These are phyloP conservation scores for Triplophysa tibetana DNA, from an alignment of 2,113 vertebrate species.

Conservation along the genomic window DNA sequence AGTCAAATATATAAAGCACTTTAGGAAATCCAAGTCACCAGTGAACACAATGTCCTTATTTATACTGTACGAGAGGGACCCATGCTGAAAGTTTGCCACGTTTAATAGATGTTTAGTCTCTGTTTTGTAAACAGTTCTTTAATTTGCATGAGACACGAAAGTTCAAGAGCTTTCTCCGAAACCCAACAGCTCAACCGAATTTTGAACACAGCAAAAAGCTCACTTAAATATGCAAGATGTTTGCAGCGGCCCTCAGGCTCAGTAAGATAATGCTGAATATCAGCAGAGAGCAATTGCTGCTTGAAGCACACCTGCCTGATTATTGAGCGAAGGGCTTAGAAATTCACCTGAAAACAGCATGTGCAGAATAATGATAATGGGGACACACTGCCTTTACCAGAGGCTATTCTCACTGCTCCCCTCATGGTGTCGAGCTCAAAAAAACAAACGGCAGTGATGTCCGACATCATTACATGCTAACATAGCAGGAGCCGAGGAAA, in stretches of 20 bases:
- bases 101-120: background rate
- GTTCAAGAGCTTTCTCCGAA: background rate
- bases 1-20: background rate
- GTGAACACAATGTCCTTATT: background rate
- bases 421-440: conserved; percentile 11
- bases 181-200: background rate
- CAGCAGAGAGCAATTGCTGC: conserved; percentile 30
- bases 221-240: conserved; percentile 27
- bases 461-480: conserved; percentile 25
- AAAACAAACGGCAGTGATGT: background rate
- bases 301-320: conserved; percentile 35
- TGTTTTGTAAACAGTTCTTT: background rate
- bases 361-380: conserved; percentile 24
- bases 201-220: background rate
- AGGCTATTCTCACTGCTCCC: background rate
- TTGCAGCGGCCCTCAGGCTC: background rate
- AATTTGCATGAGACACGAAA: background rate
- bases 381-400: conserved; percentile 26
- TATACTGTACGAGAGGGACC: background rate
- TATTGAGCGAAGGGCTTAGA: conserved; percentile 25
- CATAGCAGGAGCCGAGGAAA: background rate
- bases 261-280: conserved; percentile 31
- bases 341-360: conserved; percentile 34
- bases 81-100: background rate
- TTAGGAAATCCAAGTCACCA: background rate